Evolutionary conservation across 1,140 invertebrate species (phyloP).

Genomic region (Brevipalpus yothersi): DNA sequence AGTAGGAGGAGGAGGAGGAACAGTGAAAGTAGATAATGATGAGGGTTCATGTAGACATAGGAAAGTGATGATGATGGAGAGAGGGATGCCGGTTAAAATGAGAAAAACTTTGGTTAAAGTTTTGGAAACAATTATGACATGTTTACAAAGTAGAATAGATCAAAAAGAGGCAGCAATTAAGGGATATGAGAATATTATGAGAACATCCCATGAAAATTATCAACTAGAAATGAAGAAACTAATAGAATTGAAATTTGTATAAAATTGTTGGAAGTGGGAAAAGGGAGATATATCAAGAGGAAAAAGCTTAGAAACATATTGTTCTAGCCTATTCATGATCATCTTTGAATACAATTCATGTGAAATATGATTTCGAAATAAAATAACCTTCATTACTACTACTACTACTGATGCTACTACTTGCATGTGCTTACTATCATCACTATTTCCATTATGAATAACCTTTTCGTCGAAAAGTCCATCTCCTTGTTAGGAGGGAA

Average conservation of each 20-base stretch:
- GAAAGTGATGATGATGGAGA: neutral
- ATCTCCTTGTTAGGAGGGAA: no score
- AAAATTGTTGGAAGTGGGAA: no score
- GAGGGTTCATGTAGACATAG: neutral
- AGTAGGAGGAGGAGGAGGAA: neutral
- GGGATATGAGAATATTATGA: neutral
- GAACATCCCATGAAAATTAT: neutral
- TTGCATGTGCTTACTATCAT: no score
- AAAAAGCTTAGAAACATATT: no score
- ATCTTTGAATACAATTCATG: no score
- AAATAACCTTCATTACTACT: no score
- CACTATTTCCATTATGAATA: no score
- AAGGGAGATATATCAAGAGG: no score
- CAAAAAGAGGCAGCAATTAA: neutral
- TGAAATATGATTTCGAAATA: no score
- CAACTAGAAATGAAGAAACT: neutral
- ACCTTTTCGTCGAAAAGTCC: no score
- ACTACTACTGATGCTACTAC: no score
- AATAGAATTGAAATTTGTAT: neutral
- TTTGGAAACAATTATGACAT: slow-evolving; percentile 3
- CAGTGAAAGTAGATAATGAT: neutral
- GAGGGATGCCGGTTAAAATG: neutral
- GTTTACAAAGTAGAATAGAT: neutral
- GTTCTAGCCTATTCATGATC: no score
- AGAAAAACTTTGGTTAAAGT: neutral